Conservation (phyloP, 2,113 vertebrate genomes). For the Dolichotis patagonum region DNA sequence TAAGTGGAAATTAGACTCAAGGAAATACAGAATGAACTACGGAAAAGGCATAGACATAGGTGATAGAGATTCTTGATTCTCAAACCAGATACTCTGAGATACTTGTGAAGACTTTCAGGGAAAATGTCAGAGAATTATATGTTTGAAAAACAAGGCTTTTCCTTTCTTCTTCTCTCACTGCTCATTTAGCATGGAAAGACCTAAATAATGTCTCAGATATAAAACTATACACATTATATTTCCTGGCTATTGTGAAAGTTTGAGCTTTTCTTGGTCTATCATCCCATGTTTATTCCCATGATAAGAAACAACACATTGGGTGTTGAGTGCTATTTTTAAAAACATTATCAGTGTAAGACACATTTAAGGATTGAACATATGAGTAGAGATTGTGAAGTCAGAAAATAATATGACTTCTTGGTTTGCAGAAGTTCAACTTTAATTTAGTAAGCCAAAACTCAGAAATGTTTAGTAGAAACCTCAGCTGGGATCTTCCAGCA, state of each 20-base stretch:
- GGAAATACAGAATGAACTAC: neutral
- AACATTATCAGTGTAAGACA: neutral
- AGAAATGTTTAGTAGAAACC: slow-evolving; percentile 13
- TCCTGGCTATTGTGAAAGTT: neutral
- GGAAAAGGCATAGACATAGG: neutral
- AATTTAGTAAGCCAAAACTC: slow-evolving; percentile 12
- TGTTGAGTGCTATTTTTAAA: neutral
- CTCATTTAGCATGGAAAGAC: neutral
- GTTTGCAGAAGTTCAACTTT: slow-evolving; percentile 47
- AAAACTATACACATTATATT: neutral
- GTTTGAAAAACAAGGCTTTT: slow-evolving; percentile 25
- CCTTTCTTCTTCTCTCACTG: neutral
- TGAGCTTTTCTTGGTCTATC: neutral
- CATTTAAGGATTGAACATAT: neutral
- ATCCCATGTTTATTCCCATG: neutral
- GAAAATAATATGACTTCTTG: slow-evolving; percentile 25
- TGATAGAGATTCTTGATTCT: neutral
- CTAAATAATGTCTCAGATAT: slow-evolving; percentile 15
- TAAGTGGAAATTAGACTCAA: neutral
- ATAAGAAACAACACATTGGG: neutral
- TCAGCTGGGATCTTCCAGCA: neutral
- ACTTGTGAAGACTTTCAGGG: slow-evolving; percentile 3
- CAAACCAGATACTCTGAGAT: neutral
- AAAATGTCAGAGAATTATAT: slow-evolving; percentile 1
- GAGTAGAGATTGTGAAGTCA: neutral